These are phyloP conservation scores for Denticeps clupeoides DNA, from an alignment of 2,797 vertebrate genomes.

Conservation along the genomic window DNA sequence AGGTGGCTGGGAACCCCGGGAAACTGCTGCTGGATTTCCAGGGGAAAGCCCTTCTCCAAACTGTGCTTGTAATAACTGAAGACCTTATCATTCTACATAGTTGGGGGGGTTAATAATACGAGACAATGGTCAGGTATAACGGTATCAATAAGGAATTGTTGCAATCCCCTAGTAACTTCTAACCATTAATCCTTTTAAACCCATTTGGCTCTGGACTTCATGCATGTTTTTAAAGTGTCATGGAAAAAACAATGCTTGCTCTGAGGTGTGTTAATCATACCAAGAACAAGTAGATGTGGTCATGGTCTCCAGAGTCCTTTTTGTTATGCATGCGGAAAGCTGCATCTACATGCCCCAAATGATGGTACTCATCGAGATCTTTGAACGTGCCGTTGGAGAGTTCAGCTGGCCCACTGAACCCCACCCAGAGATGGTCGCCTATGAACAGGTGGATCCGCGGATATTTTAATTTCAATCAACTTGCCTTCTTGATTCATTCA, in stretches of 20 bases:
- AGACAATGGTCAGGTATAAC: neutral
- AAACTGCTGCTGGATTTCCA: conserved; percentile 58
- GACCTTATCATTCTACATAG: conserved; percentile 53
- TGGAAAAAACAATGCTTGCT: neutral
- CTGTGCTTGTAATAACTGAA: conserved; percentile 55
- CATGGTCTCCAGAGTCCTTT: conserved; percentile 30
- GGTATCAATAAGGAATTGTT: neutral
- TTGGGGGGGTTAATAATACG: neutral
- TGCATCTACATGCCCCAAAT: conserved; percentile 58
- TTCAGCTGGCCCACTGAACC: conserved; percentile 34
- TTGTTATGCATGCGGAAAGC: conserved; percentile 55
- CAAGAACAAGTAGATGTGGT: conserved; percentile 65
- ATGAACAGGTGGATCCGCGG: neutral
- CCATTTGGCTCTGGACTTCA: neutral
- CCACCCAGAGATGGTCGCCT: conserved; percentile 59
- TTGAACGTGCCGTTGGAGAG: conserved; percentile 46
- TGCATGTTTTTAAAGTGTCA: neutral
- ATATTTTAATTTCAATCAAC: neutral
- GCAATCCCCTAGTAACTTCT: no score
- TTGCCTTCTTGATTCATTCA: neutral
- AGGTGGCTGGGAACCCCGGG: conserved; percentile 60
- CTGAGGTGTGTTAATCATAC: conserved; percentile 26
- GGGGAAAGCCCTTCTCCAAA: conserved; percentile 55
- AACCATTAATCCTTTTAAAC: no score
- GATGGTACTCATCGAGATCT: conserved; percentile 49